Evolutionary conservation across 2,113 vertebrate species (phyloP).

Genomic region (Willisornis vidua): DNA sequence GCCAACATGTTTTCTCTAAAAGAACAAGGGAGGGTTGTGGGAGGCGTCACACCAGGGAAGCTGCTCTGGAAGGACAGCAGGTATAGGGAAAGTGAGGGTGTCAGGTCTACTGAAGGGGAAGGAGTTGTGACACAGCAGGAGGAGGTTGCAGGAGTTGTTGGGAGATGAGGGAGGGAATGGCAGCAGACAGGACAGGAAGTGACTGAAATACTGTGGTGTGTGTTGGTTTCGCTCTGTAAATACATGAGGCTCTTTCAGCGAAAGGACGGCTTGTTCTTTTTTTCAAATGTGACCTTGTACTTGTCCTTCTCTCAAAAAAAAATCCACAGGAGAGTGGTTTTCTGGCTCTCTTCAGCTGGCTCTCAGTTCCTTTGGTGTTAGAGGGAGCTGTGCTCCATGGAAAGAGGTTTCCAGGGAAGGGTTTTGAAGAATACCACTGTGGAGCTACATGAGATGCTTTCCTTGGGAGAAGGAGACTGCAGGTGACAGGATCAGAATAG

Average conservation of each 20-base stretch:
- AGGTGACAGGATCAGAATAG: neutral
- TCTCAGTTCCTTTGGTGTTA: neutral
- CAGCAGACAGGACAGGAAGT: constrained; percentile 25
- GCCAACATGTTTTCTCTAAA: neutral
- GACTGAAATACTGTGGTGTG: neutral
- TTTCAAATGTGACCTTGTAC: constrained; percentile 15
- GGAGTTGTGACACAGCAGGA: neutral
- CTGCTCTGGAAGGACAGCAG: neutral
- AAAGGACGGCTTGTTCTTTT: constrained; percentile 9
- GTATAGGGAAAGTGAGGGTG: neutral
- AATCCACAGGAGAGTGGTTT: neutral
- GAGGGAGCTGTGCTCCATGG: neutral
- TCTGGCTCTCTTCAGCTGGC: neutral
- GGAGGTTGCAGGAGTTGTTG: neutral
- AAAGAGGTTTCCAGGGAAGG: neutral
- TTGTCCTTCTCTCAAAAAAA: neutral
- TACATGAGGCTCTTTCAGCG: neutral
- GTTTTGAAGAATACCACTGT: neutral
- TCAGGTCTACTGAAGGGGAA: neutral
- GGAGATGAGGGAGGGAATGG: neutral
- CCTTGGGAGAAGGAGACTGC: neutral
- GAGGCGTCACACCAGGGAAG: neutral
- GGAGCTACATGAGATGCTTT: neutral
- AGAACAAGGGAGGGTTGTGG: neutral
- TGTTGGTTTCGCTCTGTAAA: constrained; percentile 26